phyloP scores from a whole-genome alignment of 1,140 invertebrate species.

The Colletes gigas region DNA sequence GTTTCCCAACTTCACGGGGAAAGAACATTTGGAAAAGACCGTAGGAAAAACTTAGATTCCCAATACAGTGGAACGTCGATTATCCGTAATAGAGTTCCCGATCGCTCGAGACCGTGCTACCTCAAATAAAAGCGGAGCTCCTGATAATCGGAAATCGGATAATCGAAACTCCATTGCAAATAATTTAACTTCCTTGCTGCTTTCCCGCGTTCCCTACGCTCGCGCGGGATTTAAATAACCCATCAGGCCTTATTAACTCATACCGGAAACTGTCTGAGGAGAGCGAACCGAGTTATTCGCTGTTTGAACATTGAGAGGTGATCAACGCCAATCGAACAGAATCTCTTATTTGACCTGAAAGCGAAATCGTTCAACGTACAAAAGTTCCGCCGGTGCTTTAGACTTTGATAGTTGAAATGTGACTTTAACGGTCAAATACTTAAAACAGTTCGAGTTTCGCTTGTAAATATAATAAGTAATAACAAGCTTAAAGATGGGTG shows the following conservation, averaged over 20 bases:
- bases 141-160: slow-evolving; percentile 47
- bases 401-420: slow-evolving; percentile 1
- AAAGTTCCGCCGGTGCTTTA: not conserved
- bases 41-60: slow-evolving; percentile 11
- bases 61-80: slow-evolving; percentile 28
- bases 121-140: slow-evolving; percentile 4
- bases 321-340: not conserved
- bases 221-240: slow-evolving; percentile 33
- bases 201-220: not conserved
- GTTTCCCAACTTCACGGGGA: not conserved
- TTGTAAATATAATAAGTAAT: not conserved
- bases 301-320: not conserved
- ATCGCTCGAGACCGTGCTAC: slow-evolving; percentile 2
- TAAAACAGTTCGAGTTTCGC: not conserved
- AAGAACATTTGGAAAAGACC: not conserved
- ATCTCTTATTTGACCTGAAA: not conserved
- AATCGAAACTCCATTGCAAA: slow-evolving; percentile 38
- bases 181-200: slow-evolving; percentile 28
- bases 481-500: not conserved
- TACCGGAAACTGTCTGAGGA: not conserved
- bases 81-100: slow-evolving; percentile 39
- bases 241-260: not conserved
- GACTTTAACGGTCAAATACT: not conserved
- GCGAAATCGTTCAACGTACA: not conserved
- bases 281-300: not conserved